Evolutionary conservation across 2,888 invertebrate species (phyloP).

Genomic region (Temnothorax rugatulus): DNA sequence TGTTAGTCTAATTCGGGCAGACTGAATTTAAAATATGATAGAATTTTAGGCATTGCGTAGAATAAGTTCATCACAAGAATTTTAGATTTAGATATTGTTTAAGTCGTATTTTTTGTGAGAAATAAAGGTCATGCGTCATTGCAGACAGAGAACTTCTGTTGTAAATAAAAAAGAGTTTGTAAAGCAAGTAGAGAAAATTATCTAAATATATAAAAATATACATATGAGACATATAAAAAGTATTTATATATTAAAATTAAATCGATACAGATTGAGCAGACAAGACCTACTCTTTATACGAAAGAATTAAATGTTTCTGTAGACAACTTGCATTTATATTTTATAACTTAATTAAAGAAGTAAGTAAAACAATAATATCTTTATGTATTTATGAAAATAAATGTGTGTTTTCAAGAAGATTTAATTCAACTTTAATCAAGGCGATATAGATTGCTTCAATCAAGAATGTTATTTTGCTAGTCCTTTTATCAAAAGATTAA

Average conservation of each 20-base stretch:
- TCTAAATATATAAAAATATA: background rate
- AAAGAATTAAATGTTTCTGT: background rate
- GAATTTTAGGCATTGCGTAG: background rate
- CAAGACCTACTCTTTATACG: background rate
- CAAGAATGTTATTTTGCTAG: background rate
- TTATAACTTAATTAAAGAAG: background rate
- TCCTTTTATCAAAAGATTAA: background rate
- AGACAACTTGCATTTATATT: background rate
- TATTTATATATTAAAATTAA: background rate
- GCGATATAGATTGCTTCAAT: background rate
- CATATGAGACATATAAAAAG: background rate
- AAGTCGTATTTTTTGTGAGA: background rate
- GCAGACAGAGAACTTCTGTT: background rate
- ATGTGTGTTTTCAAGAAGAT: background rate
- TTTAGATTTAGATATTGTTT: background rate
- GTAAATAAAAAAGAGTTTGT: background rate
- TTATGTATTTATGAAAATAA: background rate
- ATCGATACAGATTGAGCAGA: background rate
- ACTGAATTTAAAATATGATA: background rate
- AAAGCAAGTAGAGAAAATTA: background rate
- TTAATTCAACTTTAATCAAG: background rate
- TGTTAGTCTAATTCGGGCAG: background rate
- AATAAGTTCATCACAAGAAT: background rate
- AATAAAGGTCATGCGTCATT: background rate
- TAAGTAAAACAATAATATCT: constrained; percentile 1